phyloP scores from a whole-genome alignment of 2,797 vertebrate genomes.

The Etheostoma perlongum region DNA sequence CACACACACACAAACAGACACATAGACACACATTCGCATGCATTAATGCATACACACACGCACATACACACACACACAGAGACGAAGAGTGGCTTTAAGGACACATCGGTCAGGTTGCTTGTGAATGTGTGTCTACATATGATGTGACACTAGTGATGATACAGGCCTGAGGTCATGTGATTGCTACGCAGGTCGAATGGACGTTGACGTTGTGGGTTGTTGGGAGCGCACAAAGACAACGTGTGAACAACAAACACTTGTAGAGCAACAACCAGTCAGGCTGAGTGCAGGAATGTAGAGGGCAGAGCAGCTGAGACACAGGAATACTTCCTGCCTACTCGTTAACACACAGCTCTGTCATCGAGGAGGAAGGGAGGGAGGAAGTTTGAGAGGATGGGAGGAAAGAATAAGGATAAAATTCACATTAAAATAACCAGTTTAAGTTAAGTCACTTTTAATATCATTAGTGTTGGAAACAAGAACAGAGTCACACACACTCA shows the following conservation, averaged over 20 bases:
- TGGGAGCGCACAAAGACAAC: too few species aligned
- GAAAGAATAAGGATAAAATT: background rate
- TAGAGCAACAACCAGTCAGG: constrained; percentile 19
- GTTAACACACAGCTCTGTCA: constrained; percentile 47
- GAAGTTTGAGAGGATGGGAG: background rate
- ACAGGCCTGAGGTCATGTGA: constrained; percentile 12
- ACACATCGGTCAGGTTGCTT: constrained; percentile 26
- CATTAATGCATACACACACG: background rate
- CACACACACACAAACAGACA: background rate
- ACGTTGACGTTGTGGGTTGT: background rate
- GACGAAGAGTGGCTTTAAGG: too few species aligned
- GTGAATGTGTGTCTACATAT: background rate
- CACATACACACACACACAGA: background rate
- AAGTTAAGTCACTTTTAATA: background rate
- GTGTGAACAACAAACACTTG: constrained; percentile 21
- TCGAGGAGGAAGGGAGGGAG: background rate
- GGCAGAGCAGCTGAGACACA: constrained; percentile 44
- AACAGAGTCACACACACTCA: too few species aligned
- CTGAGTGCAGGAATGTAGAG: constrained; percentile 53
- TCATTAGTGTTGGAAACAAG: background rate
- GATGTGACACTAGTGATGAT: constrained; percentile 22
- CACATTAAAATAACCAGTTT: background rate
- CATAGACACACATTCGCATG: too few species aligned
- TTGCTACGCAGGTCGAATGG: background rate
- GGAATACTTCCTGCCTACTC: constrained; percentile 60